These are phyloP conservation scores for Henricia sp. DNA, from an alignment of 53 echinoderm and acorn worm genomes.

Conservation along the genomic window DNA sequence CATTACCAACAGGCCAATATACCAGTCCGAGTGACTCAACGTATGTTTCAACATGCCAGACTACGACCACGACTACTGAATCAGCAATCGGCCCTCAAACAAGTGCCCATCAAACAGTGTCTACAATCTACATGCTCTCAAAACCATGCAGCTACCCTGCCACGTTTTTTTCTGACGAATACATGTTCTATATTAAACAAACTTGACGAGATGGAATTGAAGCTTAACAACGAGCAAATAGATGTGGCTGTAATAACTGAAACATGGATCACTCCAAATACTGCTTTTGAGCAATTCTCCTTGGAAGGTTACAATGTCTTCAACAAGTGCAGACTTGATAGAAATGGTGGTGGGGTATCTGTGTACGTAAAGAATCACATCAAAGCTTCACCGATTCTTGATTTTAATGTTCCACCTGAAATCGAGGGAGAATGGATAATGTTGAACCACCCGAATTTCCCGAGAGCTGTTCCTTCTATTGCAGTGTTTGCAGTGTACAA, in stretches of 20 bases:
- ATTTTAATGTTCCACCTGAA: conserved; percentile 3
- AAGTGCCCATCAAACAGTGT: neutral
- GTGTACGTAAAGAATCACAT: neutral
- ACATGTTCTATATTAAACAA: neutral
- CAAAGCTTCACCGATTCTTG: neutral
- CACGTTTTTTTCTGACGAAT: neutral
- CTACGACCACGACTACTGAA: neutral
- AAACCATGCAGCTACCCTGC: neutral
- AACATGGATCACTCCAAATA: neutral
- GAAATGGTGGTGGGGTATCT: neutral
- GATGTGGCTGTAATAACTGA: neutral
- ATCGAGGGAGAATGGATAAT: conserved; percentile 16
- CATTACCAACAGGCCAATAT: neutral
- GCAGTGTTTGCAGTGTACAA: neutral
- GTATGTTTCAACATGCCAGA: neutral
- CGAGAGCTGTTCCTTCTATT: neutral
- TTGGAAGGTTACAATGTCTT: neutral
- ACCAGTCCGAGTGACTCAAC: neutral
- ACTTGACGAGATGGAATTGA: neutral
- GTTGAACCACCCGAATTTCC: neutral
- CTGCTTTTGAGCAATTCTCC: neutral
- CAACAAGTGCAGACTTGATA: neutral
- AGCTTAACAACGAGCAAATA: neutral
- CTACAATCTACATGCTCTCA: neutral
- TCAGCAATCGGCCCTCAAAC: neutral